Base-by-base conservation (phyloP, 2,113 vertebrate species). In the Eulacestoma nigropectus region DNA sequence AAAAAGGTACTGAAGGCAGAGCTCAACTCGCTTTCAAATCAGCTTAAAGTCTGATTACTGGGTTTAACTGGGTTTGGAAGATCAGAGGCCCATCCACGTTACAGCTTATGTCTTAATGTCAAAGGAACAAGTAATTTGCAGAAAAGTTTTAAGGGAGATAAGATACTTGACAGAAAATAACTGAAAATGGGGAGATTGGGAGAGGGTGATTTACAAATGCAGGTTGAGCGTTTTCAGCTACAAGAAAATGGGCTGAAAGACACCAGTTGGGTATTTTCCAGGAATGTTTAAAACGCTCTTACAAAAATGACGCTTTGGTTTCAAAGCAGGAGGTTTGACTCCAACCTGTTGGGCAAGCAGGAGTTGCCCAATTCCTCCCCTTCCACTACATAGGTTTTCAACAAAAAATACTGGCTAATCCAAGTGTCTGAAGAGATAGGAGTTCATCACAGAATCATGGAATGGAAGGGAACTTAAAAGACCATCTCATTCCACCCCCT, bases 41-140 rank as follows among this genome's bases (percentile, higher is more conserved):
- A 96, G 95, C 91, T 91, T 96, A 95, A 82, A 76, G 89, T 11
- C 86, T 73, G 89, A 96, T 97, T 78, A 87, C 81, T 89, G 96
- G 93, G 69, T 96, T 97, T 95, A 95, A 94, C 89, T 39, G 91
- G 93, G 89, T 94, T 97, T 91, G 93, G 87, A 42, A 95, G 94
- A 95, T 97, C 94, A 95, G 89, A 94, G 81, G 49, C 82, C 74
- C 2, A 0, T 52, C 91, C 94, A 82, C 49, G 5, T 41, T 91
- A 10, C 44, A 68, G 93, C 89, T 95, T 78, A 93, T 62, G 87
- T 91, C 80, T 95, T 92, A 89, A 92, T 81, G 95, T 91, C 77
- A 90, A 89, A 89, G 74, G 91, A 94, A 82, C 77, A n/a, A 82
- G 94, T 64, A 68, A 95, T 94, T 94, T 93, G 87, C 69, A 89